Conservation (phyloP, 2,888 invertebrate species). For the Drosophila ezoana region DNA sequence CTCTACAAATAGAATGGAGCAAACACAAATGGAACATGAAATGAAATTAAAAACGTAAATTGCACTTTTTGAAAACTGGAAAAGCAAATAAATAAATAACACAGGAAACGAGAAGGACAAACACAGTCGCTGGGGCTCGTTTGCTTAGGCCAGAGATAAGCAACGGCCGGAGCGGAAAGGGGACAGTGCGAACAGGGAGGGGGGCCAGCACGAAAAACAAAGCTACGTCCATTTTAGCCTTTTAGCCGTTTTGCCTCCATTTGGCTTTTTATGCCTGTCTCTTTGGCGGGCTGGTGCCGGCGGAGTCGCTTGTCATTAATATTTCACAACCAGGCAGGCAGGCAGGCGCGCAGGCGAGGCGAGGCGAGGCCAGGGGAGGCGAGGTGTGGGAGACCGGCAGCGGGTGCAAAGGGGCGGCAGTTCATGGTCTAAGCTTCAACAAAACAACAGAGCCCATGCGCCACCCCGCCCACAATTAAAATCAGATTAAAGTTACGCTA, state of each 20-base stretch:
- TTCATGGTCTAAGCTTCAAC: slow-evolving; percentile 54
- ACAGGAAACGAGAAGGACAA: slow-evolving; percentile 20
- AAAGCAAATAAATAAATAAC: slow-evolving; percentile 63
- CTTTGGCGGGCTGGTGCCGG: slow-evolving; percentile 20
- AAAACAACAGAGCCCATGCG: slow-evolving; percentile 40
- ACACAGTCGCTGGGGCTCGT: slow-evolving; percentile 18
- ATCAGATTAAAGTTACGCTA: slow-evolving; percentile 82
- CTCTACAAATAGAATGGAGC: slow-evolving; percentile 11
- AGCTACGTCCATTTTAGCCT: slow-evolving; percentile 39
- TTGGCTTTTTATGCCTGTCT: slow-evolving; percentile 50
- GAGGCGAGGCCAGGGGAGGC: too few species aligned
- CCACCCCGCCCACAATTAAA: slow-evolving; percentile 69
- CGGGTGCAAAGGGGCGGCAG: slow-evolving; percentile 4
- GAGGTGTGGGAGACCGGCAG: background rate
- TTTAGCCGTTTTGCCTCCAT: slow-evolving; percentile 43
- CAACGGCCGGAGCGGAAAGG: background rate
- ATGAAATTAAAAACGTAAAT: slow-evolving; percentile 74
- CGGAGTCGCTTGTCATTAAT: slow-evolving; percentile 66
- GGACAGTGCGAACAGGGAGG: too few species aligned
- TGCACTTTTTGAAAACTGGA: slow-evolving; percentile 50
- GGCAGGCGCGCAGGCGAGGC: background rate
- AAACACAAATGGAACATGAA: slow-evolving; percentile 57
- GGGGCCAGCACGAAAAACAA: background rate
- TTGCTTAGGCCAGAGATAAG: slow-evolving; percentile 52
- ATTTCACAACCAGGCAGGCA: slow-evolving; percentile 59